A percentile compares a stretch with the other conserved stretches of the same genome.
phyloP scores from a whole-genome alignment of 2,797 vertebrate species.

The Sylvia borin region DNA sequence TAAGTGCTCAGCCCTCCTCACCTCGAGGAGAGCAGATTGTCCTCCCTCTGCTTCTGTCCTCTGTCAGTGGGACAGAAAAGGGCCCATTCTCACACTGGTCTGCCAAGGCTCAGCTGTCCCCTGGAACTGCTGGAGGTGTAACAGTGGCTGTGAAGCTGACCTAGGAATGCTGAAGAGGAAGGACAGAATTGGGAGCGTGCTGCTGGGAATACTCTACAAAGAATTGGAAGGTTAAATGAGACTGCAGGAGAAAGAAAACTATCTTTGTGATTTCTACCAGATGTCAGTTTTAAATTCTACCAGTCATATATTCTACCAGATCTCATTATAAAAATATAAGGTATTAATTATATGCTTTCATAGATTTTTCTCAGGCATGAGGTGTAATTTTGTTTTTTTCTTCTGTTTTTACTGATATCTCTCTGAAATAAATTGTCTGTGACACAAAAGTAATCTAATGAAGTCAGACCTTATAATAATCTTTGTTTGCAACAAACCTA shows the following conservation, averaged over 20 bases:
- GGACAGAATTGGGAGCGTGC: neutral
- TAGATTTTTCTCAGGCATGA: neutral
- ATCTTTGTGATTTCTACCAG: neutral
- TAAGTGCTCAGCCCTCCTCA: neutral
- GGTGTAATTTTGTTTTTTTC: neutral
- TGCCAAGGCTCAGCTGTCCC: neutral
- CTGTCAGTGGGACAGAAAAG: neutral
- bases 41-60: neutral
- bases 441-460: neutral
- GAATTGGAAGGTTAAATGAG: neutral
- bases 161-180: neutral
- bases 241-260: neutral
- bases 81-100: neutral
- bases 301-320: neutral
- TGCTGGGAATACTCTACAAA: neutral
- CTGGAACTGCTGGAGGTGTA: neutral
- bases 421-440: neutral
- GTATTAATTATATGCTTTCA: neutral
- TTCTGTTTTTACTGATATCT: neutral
- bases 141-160: neutral
- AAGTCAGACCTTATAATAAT: neutral
- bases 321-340: neutral
- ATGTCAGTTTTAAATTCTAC: neutral
- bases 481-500: neutral
- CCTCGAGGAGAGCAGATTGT: neutral